Evolutionary conservation across 2,888 invertebrate species (phyloP), one percentile per base, ranked within the genome.

Genomic region (Leptogaster cylindrica): DNA sequence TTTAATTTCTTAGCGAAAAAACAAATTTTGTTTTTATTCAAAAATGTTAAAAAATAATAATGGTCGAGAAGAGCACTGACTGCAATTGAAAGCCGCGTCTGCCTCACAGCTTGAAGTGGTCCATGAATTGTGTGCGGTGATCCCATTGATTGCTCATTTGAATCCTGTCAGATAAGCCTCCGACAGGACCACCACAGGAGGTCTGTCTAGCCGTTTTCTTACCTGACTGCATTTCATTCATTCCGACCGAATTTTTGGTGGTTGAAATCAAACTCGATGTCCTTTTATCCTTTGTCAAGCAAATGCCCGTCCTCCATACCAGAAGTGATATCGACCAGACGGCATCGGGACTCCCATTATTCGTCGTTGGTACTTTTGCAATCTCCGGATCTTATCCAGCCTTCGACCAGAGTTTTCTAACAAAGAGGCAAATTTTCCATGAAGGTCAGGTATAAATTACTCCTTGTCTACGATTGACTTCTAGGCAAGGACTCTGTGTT

Each of bases 371-470:
- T n/a, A n/a, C n/a, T n/a, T n/a, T n/a, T n/a, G 20, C 46, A 20
- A 18, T 20, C 20, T 46, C 20, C 46, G 10, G 20, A 20, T 46
- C 20, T 14, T 46, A 16, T 46, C 46, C 46, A 2, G 7, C n/a
- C 20, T 46, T 46, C 20, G 46, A 18, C 6, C 18, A 23, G 20
- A 20, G 12, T 12, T 46, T 12, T 12, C 16, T 16, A 18, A 46
- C 20, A 46, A 46, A 18, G 39, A 39, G 39, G 14, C 4, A n/a
- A n/a, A 39, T 12, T 39, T 39, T 39, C 39, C 39, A 39, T 39
- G 39, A 39, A 39, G 39, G 39, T 39, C 39, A 39, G 39, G 14
- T 39, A 39, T 39, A 39, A 39, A 39, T 39, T 39, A 39, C 39
- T 39, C 14, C 39, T 39, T 39, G 39, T 39, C 39, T 39, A 39